Evolutionary conservation across 2,113 vertebrate species (phyloP), one percentile per base, ranked within the genome.

Genomic region (Tragulus kanchil): DNA sequence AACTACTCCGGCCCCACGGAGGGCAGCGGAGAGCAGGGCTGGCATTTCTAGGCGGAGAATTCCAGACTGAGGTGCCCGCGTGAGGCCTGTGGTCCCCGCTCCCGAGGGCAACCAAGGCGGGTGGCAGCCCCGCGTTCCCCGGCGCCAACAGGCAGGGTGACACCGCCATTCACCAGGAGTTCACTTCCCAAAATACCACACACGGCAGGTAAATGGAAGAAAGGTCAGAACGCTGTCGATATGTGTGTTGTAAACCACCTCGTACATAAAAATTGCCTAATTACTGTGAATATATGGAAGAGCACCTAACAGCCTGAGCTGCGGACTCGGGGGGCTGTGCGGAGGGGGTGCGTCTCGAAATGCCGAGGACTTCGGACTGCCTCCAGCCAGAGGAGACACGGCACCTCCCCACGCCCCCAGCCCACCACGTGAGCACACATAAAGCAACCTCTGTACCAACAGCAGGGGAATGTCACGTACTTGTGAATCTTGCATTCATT

Each of bases 101-200:
- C 81, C 59, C 0, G 0, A 56, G 71, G 89, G 86, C 25, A 1
- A 42, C 79, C 25, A 0, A 67, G 64, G 82, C 21, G 0, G n/a
- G 65, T 9, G 25, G 79, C 92, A 54, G 90, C 81, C 62, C 87
- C 5, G 95, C 96, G 71, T 77, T 88, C 82, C 83, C 13, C 12
- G 8, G 28, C 52, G 65, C 82, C 4, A 11, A 85, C 0, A 2
- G 88, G 93, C 69, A 15, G 36, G 5, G 48, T 81, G 93, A 94
- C 93, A 56, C 73, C 3, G 89, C 92, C 96, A 94, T 87, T 96
- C 91, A 92, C 31, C 42, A 50, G 23, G 97, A 97, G 98, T 97
- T 94, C 98, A 97, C 94, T 95, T 97, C 97, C 97, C 91, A 95
- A 96, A 98, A 97, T 97, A 94, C 69, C 96, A 93, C 94, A 3